Base-by-base conservation (phyloP, 2,888 invertebrate species). In the Zaprionus lineosus region DNA sequence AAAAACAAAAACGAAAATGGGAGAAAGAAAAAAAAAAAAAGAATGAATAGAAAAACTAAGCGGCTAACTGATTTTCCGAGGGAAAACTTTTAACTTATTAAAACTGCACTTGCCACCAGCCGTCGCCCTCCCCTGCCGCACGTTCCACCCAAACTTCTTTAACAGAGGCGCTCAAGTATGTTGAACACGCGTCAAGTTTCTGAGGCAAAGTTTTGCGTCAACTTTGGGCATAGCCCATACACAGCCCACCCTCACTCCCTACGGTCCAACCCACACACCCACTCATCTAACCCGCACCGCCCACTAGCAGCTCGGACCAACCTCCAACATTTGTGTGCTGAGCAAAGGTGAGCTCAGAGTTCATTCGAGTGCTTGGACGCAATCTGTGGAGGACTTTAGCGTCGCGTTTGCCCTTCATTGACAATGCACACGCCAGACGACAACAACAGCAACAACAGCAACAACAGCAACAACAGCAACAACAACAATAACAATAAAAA, bases 131-230 rank as follows among this genome's bases (percentile, higher is more conserved):
- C 24, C 14, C 53, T 19, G 18, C 19, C n/a, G 5, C 24, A 33
- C 15, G 18, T 14, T 6, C 34, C 21, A 6, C 28, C 21, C 24
- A 43, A 28, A 62, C 61, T 24, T 60, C 43, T 50, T 53, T 36
- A 43, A 28, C 64, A 50, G 62, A 81, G 74, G 84, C 84, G 76
- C 81, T 79, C 81, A 79, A 83, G 84, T 84, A 81, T 83, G 84
- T 82, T 78, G 78, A 84, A 84, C 82, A 81, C 81, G 82, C 82
- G 81, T 84, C 81, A 82, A 84, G 84, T 81, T 81, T 74, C 83
- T 79, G 83, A 51, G 79, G 61, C 71, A 79, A 79, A 79, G 68
- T 83, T 79, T 79, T 79, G 79, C 83, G 76, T 79, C 83, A 79
- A 79, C 78, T 79, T 79, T 79, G 44, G 59, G 71, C 57, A 70